Evolutionary conservation across 2,888 invertebrate species (phyloP), one percentile per base, ranked within the genome.

Genomic region (Eilema griseolum): DNA sequence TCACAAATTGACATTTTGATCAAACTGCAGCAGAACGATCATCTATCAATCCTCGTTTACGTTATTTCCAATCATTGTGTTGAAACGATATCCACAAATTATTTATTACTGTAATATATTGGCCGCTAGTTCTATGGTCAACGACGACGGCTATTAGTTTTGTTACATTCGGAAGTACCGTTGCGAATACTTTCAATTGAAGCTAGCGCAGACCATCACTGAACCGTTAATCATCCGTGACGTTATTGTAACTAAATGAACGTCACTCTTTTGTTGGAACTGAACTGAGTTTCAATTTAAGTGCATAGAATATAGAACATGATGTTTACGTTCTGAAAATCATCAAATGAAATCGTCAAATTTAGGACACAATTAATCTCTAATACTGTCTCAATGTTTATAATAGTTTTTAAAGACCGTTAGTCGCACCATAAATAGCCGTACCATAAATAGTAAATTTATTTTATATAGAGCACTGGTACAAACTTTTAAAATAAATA

Each of bases 161-260:
- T 87, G 91, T 87, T 88, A 89, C 88, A 88, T 84, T 90, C 85
- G 79, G 82, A 81, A 84, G 88, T 93, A 92, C 93, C 93, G 93
- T 93, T 93, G 87, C 85, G 70, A 83, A 88, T 86, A 89, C 90
- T 92, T 91, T 93, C 91, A 79, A 82, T 83, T 75, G 81, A 67
- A 86, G 86, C 82, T 82, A 74, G 76, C 77, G 67, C 72, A 77
- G 77, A 71, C 72, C 79, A 83, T 67, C 73, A 77, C 69, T 75
- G 61, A 71, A 79, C 81, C 80, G 86, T 83, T 86, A 86, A 75
- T 82, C 81, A 83, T 79, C 78, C 76, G 69, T 82, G 81, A 79
- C 79, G 78, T 73, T 73, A 76, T 74, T 74, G 71, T 83, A 70
- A 71, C 73, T 74, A 73, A 73, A 71, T 74, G 73, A 64, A 77